Evolutionary conservation across 30 jellyfish, hydroid and myxozoan species (phyloP), one percentile per base, ranked within the genome.

Genomic region (Nemopilema nomurai): DNA sequence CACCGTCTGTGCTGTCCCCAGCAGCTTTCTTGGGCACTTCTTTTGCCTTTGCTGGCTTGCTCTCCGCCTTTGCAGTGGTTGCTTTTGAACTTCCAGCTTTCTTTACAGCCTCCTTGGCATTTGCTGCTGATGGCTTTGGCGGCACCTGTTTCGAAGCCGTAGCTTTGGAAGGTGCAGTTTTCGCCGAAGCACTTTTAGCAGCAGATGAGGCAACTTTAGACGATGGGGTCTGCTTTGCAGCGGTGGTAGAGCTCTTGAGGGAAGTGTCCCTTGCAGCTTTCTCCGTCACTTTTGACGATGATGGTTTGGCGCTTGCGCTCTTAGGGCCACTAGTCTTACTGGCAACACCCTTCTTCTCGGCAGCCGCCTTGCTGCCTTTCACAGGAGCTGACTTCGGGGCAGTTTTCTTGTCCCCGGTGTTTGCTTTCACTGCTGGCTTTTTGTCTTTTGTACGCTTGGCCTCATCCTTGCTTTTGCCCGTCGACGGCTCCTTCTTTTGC

Each of bases 1-100:
- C 86, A 83, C 85, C 80, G 27, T 71, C 86, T 3, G 72, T 17
- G 28, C 71, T 57, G 72, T 53, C 80, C 1, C 41, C 81, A 27
- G 83, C 83, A 18, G 69, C 49, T 30, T 73, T 73, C 26, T 31
- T 67, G 49, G 69, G 69, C 8, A 69, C 0, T 0, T 73, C 66
- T 41, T 31, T 73, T 22, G 21, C 83, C 22, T 30, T 41, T 6
- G 83, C 19, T 7, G 69, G 28, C 65, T 73, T 73, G 69, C 6
- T 9, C 6, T 67, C 32, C 4, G 83, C 22, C 23, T 33, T 30
- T 26, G 69, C 68, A 4, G 83, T 4, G 3, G 83, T 22, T 18
- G 64, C 25, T 71, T 71, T 71, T 23, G 63, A 4, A 24, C 7
- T 4, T 25, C 22, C 49, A 8, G 83, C 71, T 67, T 33, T 73